Evolutionary conservation across 2,888 invertebrate species (phyloP).

Genomic region (Leptura quadrifasciata): DNA sequence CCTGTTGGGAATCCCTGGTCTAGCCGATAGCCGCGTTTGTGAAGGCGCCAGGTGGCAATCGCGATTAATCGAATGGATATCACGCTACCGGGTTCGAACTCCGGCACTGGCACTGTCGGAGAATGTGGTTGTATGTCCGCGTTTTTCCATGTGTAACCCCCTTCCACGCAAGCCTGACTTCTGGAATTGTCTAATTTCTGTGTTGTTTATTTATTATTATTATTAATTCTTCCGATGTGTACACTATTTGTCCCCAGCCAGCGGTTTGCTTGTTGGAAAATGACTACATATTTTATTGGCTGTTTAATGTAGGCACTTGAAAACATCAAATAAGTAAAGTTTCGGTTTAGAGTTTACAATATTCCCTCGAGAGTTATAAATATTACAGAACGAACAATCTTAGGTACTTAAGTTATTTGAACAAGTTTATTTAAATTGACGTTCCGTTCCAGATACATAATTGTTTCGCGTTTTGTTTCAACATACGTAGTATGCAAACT

Average conservation of each 20-base stretch:
- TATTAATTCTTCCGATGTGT: too few relatives aligned
- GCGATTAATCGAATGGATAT: too few relatives aligned
- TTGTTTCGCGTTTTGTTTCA: not conserved
- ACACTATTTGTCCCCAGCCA: not conserved
- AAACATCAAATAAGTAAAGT: conserved; percentile 9
- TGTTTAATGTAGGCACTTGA: conserved; percentile 10
- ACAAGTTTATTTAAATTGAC: conserved; percentile 4
- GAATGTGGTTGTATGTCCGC: too few relatives aligned
- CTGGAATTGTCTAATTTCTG: too few relatives aligned
- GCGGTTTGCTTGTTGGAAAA: too few relatives aligned
- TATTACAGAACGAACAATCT: not conserved
- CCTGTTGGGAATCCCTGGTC: too few relatives aligned
- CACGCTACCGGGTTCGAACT: too few relatives aligned
- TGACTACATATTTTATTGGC: conserved; percentile 3
- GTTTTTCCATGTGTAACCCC: too few relatives aligned
- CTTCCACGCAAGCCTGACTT: too few relatives aligned
- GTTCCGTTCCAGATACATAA: not conserved
- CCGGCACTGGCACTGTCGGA: too few relatives aligned
- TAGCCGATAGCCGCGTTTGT: too few relatives aligned
- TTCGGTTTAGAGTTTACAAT: not conserved
- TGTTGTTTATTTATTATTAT: not conserved
- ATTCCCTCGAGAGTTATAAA: not conserved
- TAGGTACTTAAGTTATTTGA: not conserved
- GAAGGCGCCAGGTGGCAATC: too few relatives aligned
- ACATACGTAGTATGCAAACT: not conserved